Evolutionary conservation across 1,140 invertebrate species (phyloP), one percentile per base, ranked within the genome.

Genomic region (Prorops nasuta): DNA sequence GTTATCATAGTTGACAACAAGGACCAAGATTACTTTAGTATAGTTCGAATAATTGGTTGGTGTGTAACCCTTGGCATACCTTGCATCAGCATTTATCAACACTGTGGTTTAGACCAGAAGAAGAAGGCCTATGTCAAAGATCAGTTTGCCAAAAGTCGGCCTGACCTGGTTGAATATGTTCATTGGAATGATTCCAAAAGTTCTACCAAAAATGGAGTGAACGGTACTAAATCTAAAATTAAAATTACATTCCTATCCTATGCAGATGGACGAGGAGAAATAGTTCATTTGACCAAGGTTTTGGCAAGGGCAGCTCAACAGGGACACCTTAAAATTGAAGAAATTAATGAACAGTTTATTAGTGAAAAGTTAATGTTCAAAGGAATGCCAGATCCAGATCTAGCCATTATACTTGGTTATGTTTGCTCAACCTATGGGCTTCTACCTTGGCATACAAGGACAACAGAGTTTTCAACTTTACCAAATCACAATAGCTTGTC

Each of bases 381-480:
- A 47, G 63, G 63, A 32, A 78, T 85, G 64, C 84, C 85, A 20
- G 85, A 88, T 54, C 86, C 86, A 16, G 84, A 88, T 58, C 60
- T 88, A 51, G 82, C 80, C 28, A 63, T 89, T 45, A 80, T 83
- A 62, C 84, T 79, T 63, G 85, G 85, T 17, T 67, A 79, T 17
- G 58, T 70, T 31, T 82, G 81, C 57, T 80, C 72, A 49, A 83
- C 83, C 31, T 79, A 79, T 64, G 84, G 84, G 47, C 76, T 86
- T 66, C 71, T 86, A 15, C 86, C 86, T 31, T 89, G 86, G 87
- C 86, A 88, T 59, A 83, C 86, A 58, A 79, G 82, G 75, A 62
- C 85, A 36, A 84, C 86, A 24, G 86, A 87, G 76, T 87, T 89
- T 72, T 67, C 84, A 71, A 82, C 44, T 24, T 57, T 85, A 55